phyloP scores from a whole-genome alignment of 2,113 vertebrate species.

The Redunca redunca region DNA sequence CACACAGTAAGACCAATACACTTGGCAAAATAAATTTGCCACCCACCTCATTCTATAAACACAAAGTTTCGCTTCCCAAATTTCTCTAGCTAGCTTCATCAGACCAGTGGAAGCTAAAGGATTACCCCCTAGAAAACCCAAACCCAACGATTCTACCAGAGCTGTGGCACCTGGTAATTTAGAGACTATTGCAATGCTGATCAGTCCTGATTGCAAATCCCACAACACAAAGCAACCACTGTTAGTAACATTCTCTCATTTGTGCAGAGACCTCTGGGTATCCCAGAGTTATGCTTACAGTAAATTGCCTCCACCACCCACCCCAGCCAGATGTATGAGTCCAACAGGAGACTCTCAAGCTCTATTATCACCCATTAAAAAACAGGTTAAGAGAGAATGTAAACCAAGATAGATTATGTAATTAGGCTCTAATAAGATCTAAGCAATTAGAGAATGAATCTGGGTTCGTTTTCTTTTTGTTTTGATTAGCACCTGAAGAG shows the following conservation, averaged over 20 bases:
- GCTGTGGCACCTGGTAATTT: not conserved
- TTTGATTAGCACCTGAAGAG: constrained; percentile 35
- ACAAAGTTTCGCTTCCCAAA: not conserved
- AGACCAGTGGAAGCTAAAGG: not conserved
- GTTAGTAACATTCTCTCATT: not conserved
- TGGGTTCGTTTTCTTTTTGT: constrained; percentile 57
- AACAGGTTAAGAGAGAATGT: constrained; percentile 17
- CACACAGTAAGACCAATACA: not conserved
- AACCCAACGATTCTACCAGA: not conserved
- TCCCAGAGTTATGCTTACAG: not conserved
- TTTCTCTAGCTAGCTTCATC: not conserved
- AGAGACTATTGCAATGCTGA: not conserved
- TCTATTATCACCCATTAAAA: constrained; percentile 42
- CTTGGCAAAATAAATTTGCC: not conserved
- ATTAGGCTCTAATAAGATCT: constrained; percentile 43
- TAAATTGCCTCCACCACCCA: not conserved
- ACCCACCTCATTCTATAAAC: not conserved
- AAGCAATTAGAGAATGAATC: constrained; percentile 40
- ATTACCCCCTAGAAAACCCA: not conserved
- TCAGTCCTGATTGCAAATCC: constrained; percentile 38
- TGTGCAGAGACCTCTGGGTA: not conserved
- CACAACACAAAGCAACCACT: not conserved
- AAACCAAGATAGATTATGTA: constrained; percentile 50
- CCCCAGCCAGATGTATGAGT: not conserved
- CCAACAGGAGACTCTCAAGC: not conserved